Evolutionary conservation across 2,113 vertebrate genomes (phyloP).

Genomic region (Felis catus): DNA sequence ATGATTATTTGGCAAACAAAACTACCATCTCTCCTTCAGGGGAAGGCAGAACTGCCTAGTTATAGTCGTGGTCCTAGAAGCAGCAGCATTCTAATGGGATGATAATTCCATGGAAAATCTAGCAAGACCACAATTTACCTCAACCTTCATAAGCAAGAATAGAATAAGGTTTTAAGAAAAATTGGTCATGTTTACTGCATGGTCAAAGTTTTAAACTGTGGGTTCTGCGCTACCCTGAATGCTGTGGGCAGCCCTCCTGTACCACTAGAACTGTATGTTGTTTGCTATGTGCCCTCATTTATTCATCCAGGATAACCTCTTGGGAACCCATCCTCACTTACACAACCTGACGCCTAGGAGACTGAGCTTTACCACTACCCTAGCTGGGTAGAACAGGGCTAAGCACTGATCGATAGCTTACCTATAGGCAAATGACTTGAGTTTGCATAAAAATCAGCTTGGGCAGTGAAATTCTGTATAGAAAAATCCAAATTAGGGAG

Average conservation of each 20-base stretch:
- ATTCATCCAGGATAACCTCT: neutral
- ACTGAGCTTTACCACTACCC: neutral
- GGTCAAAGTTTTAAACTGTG: neutral
- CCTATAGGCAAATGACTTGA: neutral
- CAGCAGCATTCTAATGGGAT: neutral
- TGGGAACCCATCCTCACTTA: neutral
- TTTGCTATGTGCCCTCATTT: neutral
- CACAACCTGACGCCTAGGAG: neutral
- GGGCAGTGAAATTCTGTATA: neutral
- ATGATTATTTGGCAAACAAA: slow-evolving; percentile 42
- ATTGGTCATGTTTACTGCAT: neutral
- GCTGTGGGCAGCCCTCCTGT: neutral
- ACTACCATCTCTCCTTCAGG: slow-evolving; percentile 3
- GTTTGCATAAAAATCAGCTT: neutral
- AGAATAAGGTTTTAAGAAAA: slow-evolving; percentile 8
- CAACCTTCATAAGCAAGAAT: neutral
- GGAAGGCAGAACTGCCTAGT: neutral
- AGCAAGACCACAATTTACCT: slow-evolving; percentile 7
- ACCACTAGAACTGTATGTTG: neutral
- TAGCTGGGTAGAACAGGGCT: neutral
- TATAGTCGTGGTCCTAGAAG: neutral
- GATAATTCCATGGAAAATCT: neutral
- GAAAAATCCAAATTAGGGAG: neutral
- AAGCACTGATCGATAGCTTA: neutral
- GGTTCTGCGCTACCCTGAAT: neutral